phyloP scores from a whole-genome alignment of 2,888 invertebrate species.

The Leptarthrus brevirostris region DNA sequence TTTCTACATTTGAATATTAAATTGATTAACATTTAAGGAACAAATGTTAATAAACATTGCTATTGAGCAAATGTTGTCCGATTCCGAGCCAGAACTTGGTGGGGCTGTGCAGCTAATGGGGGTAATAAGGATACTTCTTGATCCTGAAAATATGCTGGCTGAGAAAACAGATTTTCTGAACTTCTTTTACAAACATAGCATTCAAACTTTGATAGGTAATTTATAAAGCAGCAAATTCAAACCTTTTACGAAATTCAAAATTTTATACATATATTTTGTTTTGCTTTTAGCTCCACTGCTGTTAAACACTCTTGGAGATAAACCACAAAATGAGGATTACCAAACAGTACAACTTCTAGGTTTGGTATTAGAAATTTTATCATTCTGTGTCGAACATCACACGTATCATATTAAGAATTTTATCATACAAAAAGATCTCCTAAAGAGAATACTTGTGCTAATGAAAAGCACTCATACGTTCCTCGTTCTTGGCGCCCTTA shows the following conservation, averaged over 20 bases:
- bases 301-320: slow-evolving; percentile 90
- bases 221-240: not conserved
- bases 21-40: slow-evolving; percentile 72
- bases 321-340: slow-evolving; percentile 93
- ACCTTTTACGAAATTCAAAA: too few relatives aligned
- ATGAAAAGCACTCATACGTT: slow-evolving; percentile 98
- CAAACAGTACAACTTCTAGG: slow-evolving; percentile 95
- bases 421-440: slow-evolving; percentile 95
- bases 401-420: slow-evolving; percentile 98
- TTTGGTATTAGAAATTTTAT: slow-evolving; percentile 92
- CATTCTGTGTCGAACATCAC: slow-evolving; percentile 99
- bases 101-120: slow-evolving; percentile 98
- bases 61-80: slow-evolving; percentile 97
- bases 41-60: slow-evolving; percentile 94
- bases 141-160: slow-evolving; percentile 98
- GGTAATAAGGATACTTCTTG: slow-evolving; percentile 89
- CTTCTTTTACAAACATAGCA: slow-evolving; percentile 98
- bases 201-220: slow-evolving; percentile 95
- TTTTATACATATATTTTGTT: slow-evolving; percentile 20
- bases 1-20: not conserved
- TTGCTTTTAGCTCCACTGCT: slow-evolving; percentile 81
- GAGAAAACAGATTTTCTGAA: slow-evolving; percentile 98
- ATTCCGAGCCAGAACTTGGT: slow-evolving; percentile 96
- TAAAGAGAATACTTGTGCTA: slow-evolving; percentile 93
- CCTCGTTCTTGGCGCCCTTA: slow-evolving; percentile 93